A percentile compares a stretch with the other conserved stretches of the same genome.
Conservation (phyloP, 2,888 invertebrate species). For the Stenoptilia bipunctidactyla region DNA sequence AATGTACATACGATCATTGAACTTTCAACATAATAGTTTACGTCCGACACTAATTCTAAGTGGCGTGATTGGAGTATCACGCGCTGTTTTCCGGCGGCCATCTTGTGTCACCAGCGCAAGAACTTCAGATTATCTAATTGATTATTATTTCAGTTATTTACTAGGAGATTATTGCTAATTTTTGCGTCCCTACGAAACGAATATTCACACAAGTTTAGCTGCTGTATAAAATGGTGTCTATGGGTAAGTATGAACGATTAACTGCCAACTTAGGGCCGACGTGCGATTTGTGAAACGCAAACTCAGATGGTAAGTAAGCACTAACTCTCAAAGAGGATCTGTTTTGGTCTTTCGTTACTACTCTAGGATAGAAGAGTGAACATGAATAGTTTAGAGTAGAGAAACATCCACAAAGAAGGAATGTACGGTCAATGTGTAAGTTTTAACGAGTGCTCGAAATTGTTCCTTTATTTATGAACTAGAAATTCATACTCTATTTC, state of each 20-base stretch:
- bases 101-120: too few species aligned
- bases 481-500: slow-evolving; percentile 66
- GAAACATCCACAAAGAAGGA: slow-evolving; percentile 58
- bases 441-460: slow-evolving; percentile 69
- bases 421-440: slow-evolving; percentile 65
- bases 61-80: too few species aligned
- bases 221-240: not conserved
- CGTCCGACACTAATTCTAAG: slow-evolving; percentile 36
- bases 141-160: slow-evolving; percentile 29
- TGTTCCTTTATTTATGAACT: slow-evolving; percentile 61
- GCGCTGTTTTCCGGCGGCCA: slow-evolving; percentile 74
- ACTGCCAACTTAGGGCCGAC: too few species aligned
- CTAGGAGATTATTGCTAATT: slow-evolving; percentile 47
- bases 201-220: slow-evolving; percentile 14
- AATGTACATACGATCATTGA: slow-evolving; percentile 57
- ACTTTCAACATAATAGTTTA: slow-evolving; percentile 48
- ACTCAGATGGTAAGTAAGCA: slow-evolving; percentile 5
- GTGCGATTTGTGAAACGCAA: not conserved
- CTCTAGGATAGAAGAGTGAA: slow-evolving; percentile 53
- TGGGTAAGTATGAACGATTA: not conserved
- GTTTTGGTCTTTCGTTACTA: slow-evolving; percentile 59
- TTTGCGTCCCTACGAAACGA: slow-evolving; percentile 36
- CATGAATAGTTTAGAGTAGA: slow-evolving; percentile 52
- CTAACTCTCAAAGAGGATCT: slow-evolving; percentile 12
- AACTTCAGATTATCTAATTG: slow-evolving; percentile 25